phyloP scores from a whole-genome alignment of 1,140 invertebrate genomes.

The Coenobita brevimanus region DNA sequence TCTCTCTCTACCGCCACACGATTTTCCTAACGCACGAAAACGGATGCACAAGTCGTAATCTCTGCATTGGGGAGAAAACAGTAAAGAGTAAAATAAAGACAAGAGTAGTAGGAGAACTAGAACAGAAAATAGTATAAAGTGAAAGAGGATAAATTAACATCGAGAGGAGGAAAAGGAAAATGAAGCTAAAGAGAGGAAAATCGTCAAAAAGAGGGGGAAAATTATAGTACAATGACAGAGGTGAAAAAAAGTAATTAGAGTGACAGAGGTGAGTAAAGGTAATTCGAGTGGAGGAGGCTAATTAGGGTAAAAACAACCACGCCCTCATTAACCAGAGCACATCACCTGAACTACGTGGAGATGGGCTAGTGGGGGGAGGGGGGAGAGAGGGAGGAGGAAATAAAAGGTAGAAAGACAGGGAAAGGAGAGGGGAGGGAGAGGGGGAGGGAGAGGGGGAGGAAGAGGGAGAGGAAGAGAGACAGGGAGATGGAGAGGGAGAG shows the following conservation, averaged over 20 bases:
- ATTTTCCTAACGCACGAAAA: no score
- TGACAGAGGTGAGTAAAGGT: neutral
- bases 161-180: neutral
- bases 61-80: no score
- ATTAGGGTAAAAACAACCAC: no score
- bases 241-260: no score
- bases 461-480: neutral
- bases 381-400: neutral
- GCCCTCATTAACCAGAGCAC: no score
- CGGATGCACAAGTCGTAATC: no score
- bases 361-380: neutral
- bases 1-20: no score
- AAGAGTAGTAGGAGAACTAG: neutral
- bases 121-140: neutral
- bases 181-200: neutral
- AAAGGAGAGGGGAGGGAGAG: neutral
- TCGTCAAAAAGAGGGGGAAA: neutral
- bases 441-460: neutral
- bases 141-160: neutral
- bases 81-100: no score
- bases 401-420: neutral
- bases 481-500: neutral
- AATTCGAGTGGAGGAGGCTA: neutral
- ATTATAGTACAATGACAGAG: neutral
- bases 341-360: no score